These are phyloP conservation scores for Philaenus spumarius DNA, from an alignment of 1,140 invertebrate species.

Conservation along the genomic window DNA sequence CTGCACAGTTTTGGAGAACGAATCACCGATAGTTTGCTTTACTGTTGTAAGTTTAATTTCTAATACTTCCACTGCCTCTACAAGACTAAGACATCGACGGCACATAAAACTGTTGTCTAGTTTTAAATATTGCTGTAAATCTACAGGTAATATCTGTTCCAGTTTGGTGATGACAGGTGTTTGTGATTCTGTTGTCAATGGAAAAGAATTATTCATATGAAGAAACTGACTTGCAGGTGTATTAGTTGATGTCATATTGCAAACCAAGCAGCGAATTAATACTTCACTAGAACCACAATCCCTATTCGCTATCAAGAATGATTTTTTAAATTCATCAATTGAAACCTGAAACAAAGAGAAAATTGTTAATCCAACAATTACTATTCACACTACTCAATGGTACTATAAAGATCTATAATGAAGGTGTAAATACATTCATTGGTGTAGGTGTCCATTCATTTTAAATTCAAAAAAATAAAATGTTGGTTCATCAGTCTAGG, in stretches of 20 bases:
- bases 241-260: constrained; percentile 10
- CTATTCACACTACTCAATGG: not conserved
- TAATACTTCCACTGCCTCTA: constrained; percentile 14
- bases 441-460: no score
- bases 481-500: no score
- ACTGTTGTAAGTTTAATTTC: constrained; percentile 16
- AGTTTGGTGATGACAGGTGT: constrained; percentile 12
- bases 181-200: constrained; percentile 7
- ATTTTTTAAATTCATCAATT: constrained; percentile 17
- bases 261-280: constrained; percentile 15
- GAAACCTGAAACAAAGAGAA: constrained; percentile 12
- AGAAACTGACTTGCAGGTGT: constrained; percentile 15
- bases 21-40: constrained; percentile 10
- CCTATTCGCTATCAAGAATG: not conserved
- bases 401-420: not conserved
- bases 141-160: constrained; percentile 8
- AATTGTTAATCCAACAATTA: no score
- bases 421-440: no score
- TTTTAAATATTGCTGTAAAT: constrained; percentile 14
- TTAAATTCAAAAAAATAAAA: not conserved
- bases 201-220: constrained; percentile 18
- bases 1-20: constrained; percentile 12
- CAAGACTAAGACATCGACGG: constrained; percentile 14
- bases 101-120: constrained; percentile 17
- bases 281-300: not conserved